Evolutionary conservation across 1,140 invertebrate species (phyloP).

Genomic region (Zaprionus inermis): DNA sequence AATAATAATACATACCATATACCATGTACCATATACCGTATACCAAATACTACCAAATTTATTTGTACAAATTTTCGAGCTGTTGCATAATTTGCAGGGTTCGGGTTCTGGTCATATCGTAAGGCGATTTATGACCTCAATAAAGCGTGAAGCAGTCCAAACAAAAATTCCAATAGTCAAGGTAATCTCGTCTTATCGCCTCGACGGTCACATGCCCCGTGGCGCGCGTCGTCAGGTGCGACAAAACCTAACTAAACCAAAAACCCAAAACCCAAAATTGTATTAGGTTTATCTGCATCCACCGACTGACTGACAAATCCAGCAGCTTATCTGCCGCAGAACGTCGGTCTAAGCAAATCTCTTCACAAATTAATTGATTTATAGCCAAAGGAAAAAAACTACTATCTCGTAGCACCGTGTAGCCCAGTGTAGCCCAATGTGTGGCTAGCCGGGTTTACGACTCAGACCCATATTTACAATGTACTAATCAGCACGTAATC

Average conservation of each 20-base stretch:
- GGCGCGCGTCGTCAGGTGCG: not conserved
- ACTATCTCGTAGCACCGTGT: not conserved
- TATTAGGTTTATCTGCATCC: conserved; percentile 10
- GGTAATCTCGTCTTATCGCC: conserved; percentile 24
- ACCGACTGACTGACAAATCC: not conserved
- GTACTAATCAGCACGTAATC: conserved; percentile 51
- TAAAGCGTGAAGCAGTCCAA: conserved; percentile 12
- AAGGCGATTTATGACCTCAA: conserved; percentile 31
- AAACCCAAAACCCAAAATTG: not conserved
- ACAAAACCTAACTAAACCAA: not conserved
- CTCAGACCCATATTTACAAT: conserved; percentile 38
- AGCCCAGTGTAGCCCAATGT: too few species aligned
- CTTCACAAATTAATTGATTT: conserved; percentile 41
- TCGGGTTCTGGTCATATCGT: conserved; percentile 6
- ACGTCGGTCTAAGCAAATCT: conserved; percentile 39
- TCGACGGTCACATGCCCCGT: conserved; percentile 26
- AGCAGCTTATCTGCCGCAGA: conserved; percentile 23
- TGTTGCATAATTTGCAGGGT: conserved; percentile 41
- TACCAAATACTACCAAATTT: not conserved
- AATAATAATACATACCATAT: conserved; percentile 10
- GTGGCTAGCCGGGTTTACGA: conserved; percentile 19
- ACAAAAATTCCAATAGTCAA: conserved; percentile 36
- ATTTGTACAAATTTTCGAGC: too few species aligned
- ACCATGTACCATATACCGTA: not conserved
- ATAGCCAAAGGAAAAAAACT: not conserved